These are phyloP conservation scores for Atta colombica DNA, from an alignment of 1,140 invertebrate genomes.

Conservation along the genomic window DNA sequence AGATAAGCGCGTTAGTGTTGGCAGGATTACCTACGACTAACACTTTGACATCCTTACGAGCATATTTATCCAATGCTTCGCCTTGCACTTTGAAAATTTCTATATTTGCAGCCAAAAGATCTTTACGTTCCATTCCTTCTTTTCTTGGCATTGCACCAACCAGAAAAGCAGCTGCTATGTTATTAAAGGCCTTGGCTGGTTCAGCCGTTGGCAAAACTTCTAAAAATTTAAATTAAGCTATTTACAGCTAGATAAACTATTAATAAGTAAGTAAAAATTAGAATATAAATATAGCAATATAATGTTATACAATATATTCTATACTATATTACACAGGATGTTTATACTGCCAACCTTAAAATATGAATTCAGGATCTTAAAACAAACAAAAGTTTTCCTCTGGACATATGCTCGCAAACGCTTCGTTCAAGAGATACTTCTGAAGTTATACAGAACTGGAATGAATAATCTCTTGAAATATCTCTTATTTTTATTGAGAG, in stretches of 20 bases:
- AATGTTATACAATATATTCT: not conserved
- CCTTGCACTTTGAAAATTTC: conserved; percentile 99
- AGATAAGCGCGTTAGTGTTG: conserved; percentile 99
- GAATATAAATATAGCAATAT: not conserved
- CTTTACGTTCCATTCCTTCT: conserved; percentile 99
- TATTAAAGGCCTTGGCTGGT: conserved; percentile 96
- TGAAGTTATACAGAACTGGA: too few relatives aligned
- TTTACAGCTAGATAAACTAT: too few relatives aligned
- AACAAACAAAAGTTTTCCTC: too few relatives aligned
- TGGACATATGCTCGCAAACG: too few relatives aligned
- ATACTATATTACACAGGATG: not conserved
- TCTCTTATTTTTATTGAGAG: too few relatives aligned
- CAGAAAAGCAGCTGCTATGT: conserved; percentile 98
- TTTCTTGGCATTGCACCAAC: conserved; percentile 99
- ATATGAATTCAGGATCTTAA: too few relatives aligned
- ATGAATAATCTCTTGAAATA: too few relatives aligned
- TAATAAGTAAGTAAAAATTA: not conserved
- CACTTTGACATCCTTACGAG: conserved; percentile 98
- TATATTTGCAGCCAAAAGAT: conserved; percentile 97
- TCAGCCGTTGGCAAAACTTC: conserved; percentile 95
- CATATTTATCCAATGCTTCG: conserved; percentile 96
- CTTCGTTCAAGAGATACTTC: too few relatives aligned
- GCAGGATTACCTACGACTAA: conserved; percentile 99
- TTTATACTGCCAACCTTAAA: too few relatives aligned
- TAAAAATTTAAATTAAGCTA: conserved; percentile 71